phyloP scores from a whole-genome alignment of 2,888 invertebrate species.

The Synergus umbraculus region DNA sequence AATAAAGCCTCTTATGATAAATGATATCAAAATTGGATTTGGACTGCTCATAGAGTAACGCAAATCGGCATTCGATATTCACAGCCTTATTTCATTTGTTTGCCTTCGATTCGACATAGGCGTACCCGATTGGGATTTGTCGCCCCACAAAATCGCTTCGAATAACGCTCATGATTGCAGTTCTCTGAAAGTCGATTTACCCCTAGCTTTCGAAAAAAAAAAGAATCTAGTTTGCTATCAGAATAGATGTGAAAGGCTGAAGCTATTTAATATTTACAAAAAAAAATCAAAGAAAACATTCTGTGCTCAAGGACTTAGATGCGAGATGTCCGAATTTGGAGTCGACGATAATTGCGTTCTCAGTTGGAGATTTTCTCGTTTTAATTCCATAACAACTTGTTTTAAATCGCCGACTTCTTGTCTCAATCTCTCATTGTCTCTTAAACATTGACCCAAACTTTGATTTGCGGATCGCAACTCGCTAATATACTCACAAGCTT shows the following conservation, averaged over 20 bases:
- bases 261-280: slow-evolving; percentile 29
- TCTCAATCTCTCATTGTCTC: slow-evolving; percentile 86
- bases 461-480: slow-evolving; percentile 89
- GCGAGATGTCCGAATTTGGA: slow-evolving; percentile 59
- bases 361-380: slow-evolving; percentile 87
- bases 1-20: slow-evolving; percentile 31
- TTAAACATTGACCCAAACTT: slow-evolving; percentile 82
- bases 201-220: neutral
- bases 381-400: slow-evolving; percentile 85
- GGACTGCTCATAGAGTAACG: slow-evolving; percentile 37
- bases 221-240: slow-evolving; percentile 24
- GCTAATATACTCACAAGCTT: slow-evolving; percentile 95
- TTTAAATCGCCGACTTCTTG: slow-evolving; percentile 85
- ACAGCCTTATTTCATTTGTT: slow-evolving; percentile 64
- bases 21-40: slow-evolving; percentile 37
- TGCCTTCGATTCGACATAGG: slow-evolving; percentile 7
- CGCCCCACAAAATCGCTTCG: neutral
- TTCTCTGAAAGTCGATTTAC: slow-evolving; percentile 11
- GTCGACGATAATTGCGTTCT: slow-evolving; percentile 78
- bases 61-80: slow-evolving; percentile 61
- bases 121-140: neutral
- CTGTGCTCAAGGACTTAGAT: slow-evolving; percentile 63
- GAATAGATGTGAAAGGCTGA: slow-evolving; percentile 15
- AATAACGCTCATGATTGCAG: slow-evolving; percentile 30
- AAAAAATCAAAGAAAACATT: slow-evolving; percentile 1